Evolutionary conservation across 2,797 vertebrate species (phyloP), one percentile per base, ranked within the genome.

Genomic region (Gymnoscopelus braueri): DNA sequence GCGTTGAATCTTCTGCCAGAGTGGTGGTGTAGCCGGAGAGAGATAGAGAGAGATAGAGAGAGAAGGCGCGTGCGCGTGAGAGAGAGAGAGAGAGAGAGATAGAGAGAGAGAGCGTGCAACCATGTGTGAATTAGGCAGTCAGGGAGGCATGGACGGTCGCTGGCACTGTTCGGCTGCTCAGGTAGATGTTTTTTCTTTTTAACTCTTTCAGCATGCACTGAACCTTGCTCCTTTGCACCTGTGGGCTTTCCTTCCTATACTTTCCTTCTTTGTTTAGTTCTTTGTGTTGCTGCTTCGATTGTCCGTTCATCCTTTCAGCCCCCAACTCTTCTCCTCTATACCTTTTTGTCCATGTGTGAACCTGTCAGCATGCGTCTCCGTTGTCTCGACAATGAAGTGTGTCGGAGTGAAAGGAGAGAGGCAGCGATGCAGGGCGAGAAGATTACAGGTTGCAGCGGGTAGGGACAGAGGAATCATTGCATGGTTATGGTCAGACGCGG

Each of bases 131-230:
- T 71, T 92, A 76, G 91, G 91, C 82, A 84, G 89, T 88, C 91
- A 90, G 88, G 85, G 87, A 82, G 90, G 90, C 80, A 85, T 91
- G 85, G 90, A 93, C 48, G 91, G 90, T 51, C 91, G 91, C 55
- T 93, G 91, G 91, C 91, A 93, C 73, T 93, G 91, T 84, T 92
- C 91, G 64, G 91, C 91, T 75, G 90, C 91, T 88, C 91, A 93
- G 91, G 91, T 93, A 93, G 84, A 88, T 53, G 78, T 77, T 83
- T 87, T 65, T 39, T 5, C 4, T 10, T 44, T 44, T 44, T 44
- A 44, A 23, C 64, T 87, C 74, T 86, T 90, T 88, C 65, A 69
- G 85, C 87, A 88, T 90, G 89, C 85, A 65, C 61, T 77, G 70
- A 26, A 72, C 23, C 26, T 23, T 75, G 47, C 7, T 66, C 10